phyloP scores from a whole-genome alignment of 2,113 vertebrate genomes.

The Anoura caudifer region DNA sequence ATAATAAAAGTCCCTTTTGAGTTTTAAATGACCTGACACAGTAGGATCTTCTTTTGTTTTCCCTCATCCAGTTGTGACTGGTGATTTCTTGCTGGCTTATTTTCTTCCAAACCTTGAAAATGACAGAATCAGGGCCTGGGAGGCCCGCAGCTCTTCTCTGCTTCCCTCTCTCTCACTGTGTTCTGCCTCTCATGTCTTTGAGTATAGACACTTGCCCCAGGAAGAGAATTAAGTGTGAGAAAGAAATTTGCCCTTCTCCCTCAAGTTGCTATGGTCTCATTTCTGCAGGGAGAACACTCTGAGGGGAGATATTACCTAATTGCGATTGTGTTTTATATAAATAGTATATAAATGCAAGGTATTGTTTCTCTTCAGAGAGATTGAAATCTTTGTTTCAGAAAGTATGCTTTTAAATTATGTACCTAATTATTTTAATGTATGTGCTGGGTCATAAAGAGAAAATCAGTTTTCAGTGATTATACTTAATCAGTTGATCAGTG shows the following conservation, averaged over 20 bases:
- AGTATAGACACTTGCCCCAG: background rate
- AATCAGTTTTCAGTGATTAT: too few species aligned
- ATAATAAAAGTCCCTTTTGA: slow-evolving; percentile 24
- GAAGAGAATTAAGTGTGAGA: background rate
- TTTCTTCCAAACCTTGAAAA: background rate
- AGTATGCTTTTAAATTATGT: background rate
- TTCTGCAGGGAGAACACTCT: background rate
- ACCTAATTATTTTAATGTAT: background rate
- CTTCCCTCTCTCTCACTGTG: background rate
- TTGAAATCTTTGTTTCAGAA: background rate
- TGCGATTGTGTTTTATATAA: background rate
- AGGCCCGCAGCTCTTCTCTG: background rate
- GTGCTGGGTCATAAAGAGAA: background rate
- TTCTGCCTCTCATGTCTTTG: background rate
- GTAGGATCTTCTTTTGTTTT: background rate
- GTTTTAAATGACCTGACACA: background rate
- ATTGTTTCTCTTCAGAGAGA: background rate
- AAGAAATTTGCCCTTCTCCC: background rate
- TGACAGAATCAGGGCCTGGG: background rate
- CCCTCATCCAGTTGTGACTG: background rate
- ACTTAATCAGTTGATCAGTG: background rate
- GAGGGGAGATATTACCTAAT: background rate
- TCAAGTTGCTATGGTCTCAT: background rate
- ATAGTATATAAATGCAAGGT: background rate
- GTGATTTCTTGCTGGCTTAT: background rate